Percentiles rank a stretch among this genome's conserved stretches.
Conservation (phyloP, 1,140 invertebrate species). For the Drosophila miranda region DNA sequence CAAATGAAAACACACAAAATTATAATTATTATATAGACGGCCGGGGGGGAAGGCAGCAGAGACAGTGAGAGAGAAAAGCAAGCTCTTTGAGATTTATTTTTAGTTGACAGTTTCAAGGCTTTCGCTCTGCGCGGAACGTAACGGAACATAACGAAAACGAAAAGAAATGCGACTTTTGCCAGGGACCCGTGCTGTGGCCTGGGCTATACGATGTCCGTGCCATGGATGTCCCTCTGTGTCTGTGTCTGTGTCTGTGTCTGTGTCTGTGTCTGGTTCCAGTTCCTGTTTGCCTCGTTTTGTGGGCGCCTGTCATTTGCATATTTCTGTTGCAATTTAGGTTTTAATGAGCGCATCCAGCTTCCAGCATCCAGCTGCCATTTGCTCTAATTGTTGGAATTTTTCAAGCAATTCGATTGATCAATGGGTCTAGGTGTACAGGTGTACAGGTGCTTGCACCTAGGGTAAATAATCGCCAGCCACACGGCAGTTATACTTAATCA, state of each 20-base stretch:
- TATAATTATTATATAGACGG: constrained; percentile 65
- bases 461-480: no score
- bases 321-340: constrained; percentile 37
- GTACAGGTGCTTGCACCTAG: constrained; percentile 1
- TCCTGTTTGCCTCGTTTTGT: neutral
- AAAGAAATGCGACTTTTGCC: constrained; percentile 60
- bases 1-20: constrained; percentile 56
- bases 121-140: constrained; percentile 35
- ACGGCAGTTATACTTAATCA: constrained; percentile 69
- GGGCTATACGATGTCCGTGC: no score
- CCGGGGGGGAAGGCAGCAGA: neutral
- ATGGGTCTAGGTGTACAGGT: constrained; percentile 42
- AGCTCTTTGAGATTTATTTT: constrained; percentile 75
- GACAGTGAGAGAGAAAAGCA: constrained; percentile 19
- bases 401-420: constrained; percentile 64
- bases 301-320: constrained; percentile 53
- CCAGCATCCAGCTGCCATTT: neutral
- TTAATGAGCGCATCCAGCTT: constrained; percentile 52
- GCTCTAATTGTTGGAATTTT: constrained; percentile 50
- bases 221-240: constrained; percentile 17
- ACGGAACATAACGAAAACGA: constrained; percentile 40
- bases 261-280: neutral
- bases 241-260: neutral
- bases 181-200: neutral
- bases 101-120: constrained; percentile 80